Evolutionary conservation across 2,113 vertebrate species (phyloP), one percentile per base, ranked within the genome.

Genomic region (Phyllostomus hastatus): DNA sequence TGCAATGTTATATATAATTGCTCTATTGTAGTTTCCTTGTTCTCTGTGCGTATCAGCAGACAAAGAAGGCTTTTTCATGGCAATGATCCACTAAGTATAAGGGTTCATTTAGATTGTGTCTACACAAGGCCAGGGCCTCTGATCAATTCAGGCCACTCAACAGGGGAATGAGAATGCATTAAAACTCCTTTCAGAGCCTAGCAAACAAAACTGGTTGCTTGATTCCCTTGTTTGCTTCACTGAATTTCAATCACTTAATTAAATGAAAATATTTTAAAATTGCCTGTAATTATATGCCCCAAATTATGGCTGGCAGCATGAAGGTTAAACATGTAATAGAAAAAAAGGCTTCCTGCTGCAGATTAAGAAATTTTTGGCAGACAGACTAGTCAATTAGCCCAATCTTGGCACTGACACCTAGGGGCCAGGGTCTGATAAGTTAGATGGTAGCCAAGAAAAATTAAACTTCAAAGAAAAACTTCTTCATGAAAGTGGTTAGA

Each of bases 21-120:
- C 80, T 86, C 41, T 64, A 85, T 57, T 80, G 54, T 94, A 75
- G 43, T 73, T 96, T 95, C 80, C 41, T 96, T 97, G 59, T 87
- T 90, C 92, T 96, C 89, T 79, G 35, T 92, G 26, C 97, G 33
- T 69, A 83, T 92, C 5, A 82, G 92, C 76, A 89, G 75, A 81
- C 43, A 95, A 67, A 72, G 22, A 90, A 94, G 16, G 17, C 31
- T 43, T 38, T 38, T 92, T 20, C 2, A 33, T 79, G n/a, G 33
- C 72, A 89, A 41, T 97, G 83, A 72, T 94, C 73, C 81, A 91
- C 35, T 91, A 61, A 83, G 11, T 92, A 59, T 8, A 10, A 75
- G 70, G 52, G n/a, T 84, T 89, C 54, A 64, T 93, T 95, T 33
- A 88, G 24, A 2, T 76, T 38, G 0, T 72, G 7, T 88, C 52